Conservation (phyloP, 2,797 vertebrate genomes). For the Aphelocoma californica region DNA sequence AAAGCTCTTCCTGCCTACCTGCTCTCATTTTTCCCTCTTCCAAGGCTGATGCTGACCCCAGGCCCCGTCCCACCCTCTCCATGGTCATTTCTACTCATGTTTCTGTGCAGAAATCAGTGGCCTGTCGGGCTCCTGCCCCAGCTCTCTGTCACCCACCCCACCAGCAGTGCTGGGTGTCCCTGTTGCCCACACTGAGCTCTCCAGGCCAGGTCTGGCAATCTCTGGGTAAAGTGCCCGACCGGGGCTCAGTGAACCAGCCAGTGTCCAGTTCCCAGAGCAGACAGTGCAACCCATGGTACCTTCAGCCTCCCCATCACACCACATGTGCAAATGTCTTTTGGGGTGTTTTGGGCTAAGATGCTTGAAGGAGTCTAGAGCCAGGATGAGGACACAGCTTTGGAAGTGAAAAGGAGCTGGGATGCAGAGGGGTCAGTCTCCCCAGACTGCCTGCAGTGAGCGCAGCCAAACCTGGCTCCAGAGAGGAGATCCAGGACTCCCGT, state of each 20-base stretch:
- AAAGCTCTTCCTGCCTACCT: background rate
- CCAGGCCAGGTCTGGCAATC: background rate
- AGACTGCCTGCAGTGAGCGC: background rate
- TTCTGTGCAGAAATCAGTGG: background rate
- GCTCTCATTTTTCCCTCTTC: background rate
- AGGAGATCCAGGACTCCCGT: background rate
- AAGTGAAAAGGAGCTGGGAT: background rate
- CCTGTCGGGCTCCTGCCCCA: fast-evolving
- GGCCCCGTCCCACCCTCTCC: background rate
- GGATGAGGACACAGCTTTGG: background rate
- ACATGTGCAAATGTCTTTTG: fast-evolving
- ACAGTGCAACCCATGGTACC: fast-evolving
- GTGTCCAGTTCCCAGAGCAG: background rate
- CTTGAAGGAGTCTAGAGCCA: background rate
- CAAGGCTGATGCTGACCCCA: background rate
- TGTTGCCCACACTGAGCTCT: background rate
- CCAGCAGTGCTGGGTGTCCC: background rate
- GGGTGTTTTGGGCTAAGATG: background rate
- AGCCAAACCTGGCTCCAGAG: background rate
- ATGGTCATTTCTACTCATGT: background rate
- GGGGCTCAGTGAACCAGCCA: fast-evolving
- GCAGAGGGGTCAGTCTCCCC: fast-evolving
- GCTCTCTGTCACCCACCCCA: background rate
- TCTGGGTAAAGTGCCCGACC: fast-evolving
- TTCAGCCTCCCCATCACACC: background rate